phyloP scores from a whole-genome alignment of 2,888 invertebrate species.

The Pemphredon lugubris region DNA sequence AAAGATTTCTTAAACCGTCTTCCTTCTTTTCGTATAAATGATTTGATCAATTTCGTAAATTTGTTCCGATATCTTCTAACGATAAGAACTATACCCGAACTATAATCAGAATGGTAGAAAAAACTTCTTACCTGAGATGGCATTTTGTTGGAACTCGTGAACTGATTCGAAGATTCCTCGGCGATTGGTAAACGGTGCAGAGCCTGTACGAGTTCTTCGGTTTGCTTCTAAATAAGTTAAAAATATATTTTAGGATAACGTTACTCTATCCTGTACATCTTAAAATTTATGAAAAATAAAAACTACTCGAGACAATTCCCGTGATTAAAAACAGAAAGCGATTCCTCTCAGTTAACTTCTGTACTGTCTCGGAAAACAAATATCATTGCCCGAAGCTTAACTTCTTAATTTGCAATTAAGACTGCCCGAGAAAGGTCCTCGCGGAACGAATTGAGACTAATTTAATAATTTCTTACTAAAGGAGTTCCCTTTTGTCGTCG shows the following conservation, averaged over 20 bases:
- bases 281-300: neutral
- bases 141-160: neutral
- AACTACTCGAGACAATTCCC: too few species aligned
- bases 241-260: neutral
- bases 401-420: constrained; percentile 25
- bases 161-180: constrained; percentile 17
- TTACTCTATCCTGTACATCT: neutral
- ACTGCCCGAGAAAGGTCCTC: constrained; percentile 2
- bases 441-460: constrained; percentile 3
- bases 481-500: too few species aligned
- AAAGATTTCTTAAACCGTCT: too few species aligned
- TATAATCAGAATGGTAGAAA: too few species aligned
- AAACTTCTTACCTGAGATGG: constrained; percentile 47
- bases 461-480: neutral
- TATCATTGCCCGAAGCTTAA: neutral
- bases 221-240: constrained; percentile 24
- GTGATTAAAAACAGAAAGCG: neutral
- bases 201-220: constrained; percentile 27
- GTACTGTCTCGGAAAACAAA: neutral
- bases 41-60: too few species aligned
- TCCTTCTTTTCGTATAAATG: too few species aligned
- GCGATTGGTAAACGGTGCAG: constrained; percentile 44
- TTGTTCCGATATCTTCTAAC: too few species aligned
- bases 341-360: neutral
- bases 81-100: too few species aligned